A percentile compares a stretch with the other conserved stretches of the same genome.
Conservation (phyloP, 1,140 invertebrate species). For the Microplitis mediator region DNA sequence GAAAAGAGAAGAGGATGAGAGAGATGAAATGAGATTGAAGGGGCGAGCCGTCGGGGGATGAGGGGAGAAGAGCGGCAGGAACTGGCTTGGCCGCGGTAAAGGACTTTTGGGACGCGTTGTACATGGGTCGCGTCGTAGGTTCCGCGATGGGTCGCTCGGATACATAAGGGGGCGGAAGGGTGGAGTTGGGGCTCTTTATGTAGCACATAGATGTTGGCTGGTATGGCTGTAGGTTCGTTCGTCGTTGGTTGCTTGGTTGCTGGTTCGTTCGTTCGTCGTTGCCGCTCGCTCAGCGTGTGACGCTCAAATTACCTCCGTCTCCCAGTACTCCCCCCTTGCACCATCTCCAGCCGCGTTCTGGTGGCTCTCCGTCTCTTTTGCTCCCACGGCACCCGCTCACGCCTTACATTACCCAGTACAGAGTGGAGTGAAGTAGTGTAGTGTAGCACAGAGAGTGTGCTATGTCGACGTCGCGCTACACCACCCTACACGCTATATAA, state of each 20-base stretch:
- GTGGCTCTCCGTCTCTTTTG: slow-evolving; percentile 14
- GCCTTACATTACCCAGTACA: slow-evolving; percentile 21
- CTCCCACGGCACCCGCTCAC: slow-evolving; percentile 26
- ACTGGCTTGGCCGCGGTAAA: slow-evolving; percentile 20
- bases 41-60: not conserved
- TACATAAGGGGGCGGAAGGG: slow-evolving; percentile 25
- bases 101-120: slow-evolving; percentile 37
- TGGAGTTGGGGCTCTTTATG: slow-evolving; percentile 51
- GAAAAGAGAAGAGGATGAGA: too few relatives aligned
- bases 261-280: slow-evolving; percentile 43
- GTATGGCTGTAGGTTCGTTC: not conserved
- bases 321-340: slow-evolving; percentile 1
- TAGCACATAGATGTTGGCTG: slow-evolving; percentile 58
- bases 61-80: not conserved
- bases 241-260: too few relatives aligned
- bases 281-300: slow-evolving; percentile 58
- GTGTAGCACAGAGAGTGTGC: too few relatives aligned
- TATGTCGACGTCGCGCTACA: slow-evolving; percentile 8
- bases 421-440: too few relatives aligned
- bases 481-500: slow-evolving; percentile 33
- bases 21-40: too few relatives aligned
- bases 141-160: slow-evolving; percentile 35
- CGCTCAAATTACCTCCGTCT: slow-evolving; percentile 56
- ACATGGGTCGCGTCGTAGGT: slow-evolving; percentile 30
- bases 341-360: slow-evolving; percentile 20